Evolutionary conservation across 2,888 invertebrate genomes (phyloP).

Genomic region (Deilephila elpenor): DNA sequence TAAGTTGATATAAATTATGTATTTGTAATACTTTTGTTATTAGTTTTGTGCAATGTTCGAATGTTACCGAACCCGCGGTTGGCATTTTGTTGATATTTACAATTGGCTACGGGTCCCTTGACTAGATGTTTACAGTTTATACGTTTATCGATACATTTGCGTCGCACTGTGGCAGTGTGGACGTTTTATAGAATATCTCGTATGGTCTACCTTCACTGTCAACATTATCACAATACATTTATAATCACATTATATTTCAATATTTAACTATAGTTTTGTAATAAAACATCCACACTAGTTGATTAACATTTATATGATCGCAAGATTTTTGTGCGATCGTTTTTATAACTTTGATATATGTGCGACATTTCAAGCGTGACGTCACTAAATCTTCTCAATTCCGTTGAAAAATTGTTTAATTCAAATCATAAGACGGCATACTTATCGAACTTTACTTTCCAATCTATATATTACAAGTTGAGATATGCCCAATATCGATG

Average conservation of each 20-base stretch:
- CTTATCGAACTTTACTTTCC: neutral
- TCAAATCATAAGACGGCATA: neutral
- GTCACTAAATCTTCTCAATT: conserved; percentile 25
- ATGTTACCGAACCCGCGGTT: conserved; percentile 49
- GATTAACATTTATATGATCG: conserved; percentile 12
- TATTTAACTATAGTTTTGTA: conserved; percentile 22
- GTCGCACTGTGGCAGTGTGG: conserved; percentile 23
- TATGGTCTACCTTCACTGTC: conserved; percentile 12
- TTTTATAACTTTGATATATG: conserved; percentile 9
- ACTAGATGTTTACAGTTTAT: conserved; percentile 59
- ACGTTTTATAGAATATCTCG: conserved; percentile 6
- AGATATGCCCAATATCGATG: conserved; percentile 8
- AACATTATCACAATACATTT: conserved; percentile 11
- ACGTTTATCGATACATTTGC: conserved; percentile 33
- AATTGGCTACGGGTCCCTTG: conserved; percentile 57
- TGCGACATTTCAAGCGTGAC: neutral
- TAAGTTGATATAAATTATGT: conserved; percentile 75
- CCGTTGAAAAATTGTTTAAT: neutral
- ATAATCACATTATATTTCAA: conserved; percentile 8
- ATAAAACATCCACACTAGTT: conserved; percentile 24
- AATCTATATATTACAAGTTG: conserved; percentile 1
- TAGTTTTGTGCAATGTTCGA: conserved; percentile 69
- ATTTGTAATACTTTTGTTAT: conserved; percentile 71
- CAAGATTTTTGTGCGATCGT: conserved; percentile 1
- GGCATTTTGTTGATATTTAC: conserved; percentile 58